Conservation (phyloP, 2,113 vertebrate genomes). For the Speoplatyrhinus poulsoni region DNA sequence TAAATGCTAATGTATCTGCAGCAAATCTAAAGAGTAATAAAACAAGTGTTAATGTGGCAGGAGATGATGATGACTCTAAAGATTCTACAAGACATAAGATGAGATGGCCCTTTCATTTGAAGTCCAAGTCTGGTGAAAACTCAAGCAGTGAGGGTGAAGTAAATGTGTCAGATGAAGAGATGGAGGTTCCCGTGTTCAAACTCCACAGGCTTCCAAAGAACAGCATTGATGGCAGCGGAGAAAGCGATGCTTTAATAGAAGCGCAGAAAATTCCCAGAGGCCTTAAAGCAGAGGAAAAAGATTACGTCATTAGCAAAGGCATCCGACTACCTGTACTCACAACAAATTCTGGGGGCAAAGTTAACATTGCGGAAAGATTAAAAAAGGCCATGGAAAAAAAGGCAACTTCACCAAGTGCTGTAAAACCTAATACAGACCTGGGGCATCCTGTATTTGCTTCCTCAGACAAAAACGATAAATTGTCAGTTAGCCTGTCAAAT, state of each 20-base stretch:
- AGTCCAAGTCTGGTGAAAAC: slow-evolving; percentile 29
- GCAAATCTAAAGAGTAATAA: slow-evolving; percentile 23
- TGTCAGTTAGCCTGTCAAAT: slow-evolving; percentile 69
- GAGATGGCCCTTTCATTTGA: slow-evolving; percentile 61
- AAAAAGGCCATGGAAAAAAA: too few relatives aligned
- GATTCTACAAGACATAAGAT: slow-evolving; percentile 47
- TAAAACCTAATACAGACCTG: slow-evolving; percentile 48
- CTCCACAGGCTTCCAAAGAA: slow-evolving; percentile 59
- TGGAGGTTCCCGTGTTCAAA: slow-evolving; percentile 65
- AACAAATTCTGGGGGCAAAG: slow-evolving; percentile 30
- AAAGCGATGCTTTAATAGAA: slow-evolving; percentile 8
- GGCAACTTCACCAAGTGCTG: background rate
- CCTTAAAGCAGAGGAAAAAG: slow-evolving; percentile 23
- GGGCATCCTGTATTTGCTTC: slow-evolving; percentile 24
- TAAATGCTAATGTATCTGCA: slow-evolving; percentile 34
- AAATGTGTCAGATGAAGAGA: slow-evolving; percentile 12
- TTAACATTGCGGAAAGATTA: slow-evolving; percentile 13
- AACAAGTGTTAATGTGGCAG: slow-evolving; percentile 13
- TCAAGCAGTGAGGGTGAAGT: slow-evolving; percentile 21
- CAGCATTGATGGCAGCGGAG: slow-evolving; percentile 24
- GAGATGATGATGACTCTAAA: slow-evolving; percentile 34
- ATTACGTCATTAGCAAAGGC: slow-evolving; percentile 56
- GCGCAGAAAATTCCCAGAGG: slow-evolving; percentile 41
- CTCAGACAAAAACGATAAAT: slow-evolving; percentile 51
- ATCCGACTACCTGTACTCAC: slow-evolving; percentile 46